Base-by-base conservation (phyloP, 2,888 invertebrate species). In the Encarsia formosa region DNA sequence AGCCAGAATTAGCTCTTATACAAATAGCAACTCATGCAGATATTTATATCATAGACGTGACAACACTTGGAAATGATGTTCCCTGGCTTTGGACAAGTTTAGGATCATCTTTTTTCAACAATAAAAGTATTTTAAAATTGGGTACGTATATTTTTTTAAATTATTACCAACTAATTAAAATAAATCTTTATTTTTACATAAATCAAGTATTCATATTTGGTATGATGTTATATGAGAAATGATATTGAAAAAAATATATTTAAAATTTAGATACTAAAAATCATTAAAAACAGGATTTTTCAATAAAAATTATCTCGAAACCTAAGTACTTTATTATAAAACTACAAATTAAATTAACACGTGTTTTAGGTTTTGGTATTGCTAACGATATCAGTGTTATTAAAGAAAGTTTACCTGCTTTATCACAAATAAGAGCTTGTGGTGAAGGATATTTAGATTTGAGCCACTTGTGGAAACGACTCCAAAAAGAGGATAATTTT, bases 11-110 rank as follows among this genome's bases (percentile, higher is more conserved):
- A 34, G 87, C 90, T 45, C 73, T 91, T 35, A 82, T 94, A 68
- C 95, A 95, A 77, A 79, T 94, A 60, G 89, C 92, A 15, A 86
- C 87, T 5, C 71, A 74, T 46, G 76, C 81, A 46, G 77, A 76
- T 63, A 82, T 91, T 44, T 93, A 83, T 73, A 82, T 95, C 51
- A 78, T 94, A 59, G 94, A 95, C 72, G 82, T 88, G 34, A 76
- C 88, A 19, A 75, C 81, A 44, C 76, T 90, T 39, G 79, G 78
- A 53, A 73, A 79, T 46, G 63, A 67, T 40, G 77, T 77, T 61
- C 66, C 74, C 1, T 75, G 79, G 59, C 75, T 84, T 52, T 91
- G 91, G 90, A 76, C 78, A 54, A 75, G 79, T 61, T 78, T 91
- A 53, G 80, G 84, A 15, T 78, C 80, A 60, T 75, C 74, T 37